These are phyloP conservation scores for Crossocerus cetratus DNA, from an alignment of 2,888 invertebrate genomes.

Conservation along the genomic window DNA sequence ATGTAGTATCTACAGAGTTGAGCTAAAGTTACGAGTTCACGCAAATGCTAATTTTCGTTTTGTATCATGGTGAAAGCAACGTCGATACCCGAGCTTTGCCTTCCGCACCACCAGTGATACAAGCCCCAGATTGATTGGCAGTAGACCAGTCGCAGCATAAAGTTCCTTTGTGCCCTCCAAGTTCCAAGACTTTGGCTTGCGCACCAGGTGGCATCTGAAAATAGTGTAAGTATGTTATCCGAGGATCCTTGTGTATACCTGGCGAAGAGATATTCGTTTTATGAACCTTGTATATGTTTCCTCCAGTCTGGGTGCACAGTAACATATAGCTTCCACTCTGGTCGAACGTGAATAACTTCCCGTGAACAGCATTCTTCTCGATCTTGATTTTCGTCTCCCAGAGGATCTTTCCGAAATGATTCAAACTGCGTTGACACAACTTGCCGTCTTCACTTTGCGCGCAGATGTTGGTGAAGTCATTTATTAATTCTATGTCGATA, in stretches of 20 bases:
- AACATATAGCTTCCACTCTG: conserved; percentile 75
- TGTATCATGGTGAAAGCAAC: conserved; percentile 78
- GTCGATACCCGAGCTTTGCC: conserved; percentile 81
- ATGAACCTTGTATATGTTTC: conserved; percentile 75
- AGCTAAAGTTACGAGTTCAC: conserved; percentile 70
- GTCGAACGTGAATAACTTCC: conserved; percentile 75
- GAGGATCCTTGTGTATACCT: no score
- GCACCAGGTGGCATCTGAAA: conserved; percentile 74
- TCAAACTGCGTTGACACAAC: conserved; percentile 73
- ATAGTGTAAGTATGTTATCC: background rate
- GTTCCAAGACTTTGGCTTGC: conserved; percentile 76
- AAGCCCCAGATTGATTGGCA: conserved; percentile 80
- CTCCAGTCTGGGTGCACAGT: conserved; percentile 74
- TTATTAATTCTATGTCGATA: conserved; percentile 78
- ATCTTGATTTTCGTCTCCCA: conserved; percentile 75
- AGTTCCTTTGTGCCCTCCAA: conserved; percentile 79
- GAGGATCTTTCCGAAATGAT: conserved; percentile 77
- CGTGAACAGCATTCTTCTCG: conserved; percentile 73
- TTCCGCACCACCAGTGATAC: conserved; percentile 80
- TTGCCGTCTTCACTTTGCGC: conserved; percentile 79
- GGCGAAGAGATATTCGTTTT: background rate
- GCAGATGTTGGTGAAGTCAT: conserved; percentile 80
- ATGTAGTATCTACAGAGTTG: conserved; percentile 52
- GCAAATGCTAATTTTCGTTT: conserved; percentile 71
- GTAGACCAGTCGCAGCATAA: conserved; percentile 82